phyloP scores from a whole-genome alignment of 2,113 vertebrate species.

The Pachyramphus minor region DNA sequence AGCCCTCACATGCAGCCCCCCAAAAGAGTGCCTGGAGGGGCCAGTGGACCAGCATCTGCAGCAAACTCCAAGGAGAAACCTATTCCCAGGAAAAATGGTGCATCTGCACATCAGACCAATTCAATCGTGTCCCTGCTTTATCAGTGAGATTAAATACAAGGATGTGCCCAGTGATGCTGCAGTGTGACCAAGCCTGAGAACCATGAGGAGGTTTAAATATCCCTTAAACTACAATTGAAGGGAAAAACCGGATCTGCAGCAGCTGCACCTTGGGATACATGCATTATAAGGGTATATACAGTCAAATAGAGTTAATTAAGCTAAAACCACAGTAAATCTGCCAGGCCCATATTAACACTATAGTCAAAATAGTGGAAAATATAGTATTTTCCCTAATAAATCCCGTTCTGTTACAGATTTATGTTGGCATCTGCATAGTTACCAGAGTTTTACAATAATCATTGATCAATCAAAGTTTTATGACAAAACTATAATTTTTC shows the following conservation, averaged over 20 bases:
- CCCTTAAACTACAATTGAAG: slow-evolving; percentile 41
- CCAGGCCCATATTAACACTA: slow-evolving; percentile 62
- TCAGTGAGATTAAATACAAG: not conserved
- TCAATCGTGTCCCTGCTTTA: not conserved
- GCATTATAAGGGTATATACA: slow-evolving; percentile 55
- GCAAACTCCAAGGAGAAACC: not conserved
- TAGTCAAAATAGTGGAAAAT: slow-evolving; percentile 73
- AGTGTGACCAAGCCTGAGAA: not conserved
- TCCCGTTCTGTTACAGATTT: slow-evolving; percentile 69
- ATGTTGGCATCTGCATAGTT: slow-evolving; percentile 66
- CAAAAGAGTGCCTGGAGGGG: no score
- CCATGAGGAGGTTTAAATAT: slow-evolving; percentile 32
- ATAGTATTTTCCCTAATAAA: slow-evolving; percentile 73
- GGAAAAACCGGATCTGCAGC: not conserved
- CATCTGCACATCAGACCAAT: not conserved
- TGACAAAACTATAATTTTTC: slow-evolving; percentile 75
- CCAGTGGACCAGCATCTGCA: rapidly evolving
- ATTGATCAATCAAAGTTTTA: slow-evolving; percentile 75
- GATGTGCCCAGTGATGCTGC: not conserved
- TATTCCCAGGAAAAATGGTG: not conserved
- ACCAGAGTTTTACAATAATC: slow-evolving; percentile 75
- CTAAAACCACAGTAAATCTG: slow-evolving; percentile 73
- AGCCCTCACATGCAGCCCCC: not conserved
- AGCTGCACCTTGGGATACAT: slow-evolving; percentile 44
- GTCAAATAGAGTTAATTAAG: slow-evolving; percentile 73